Evolutionary conservation across 1,140 invertebrate genomes (phyloP).

Genomic region (Tetramorium alpestre): DNA sequence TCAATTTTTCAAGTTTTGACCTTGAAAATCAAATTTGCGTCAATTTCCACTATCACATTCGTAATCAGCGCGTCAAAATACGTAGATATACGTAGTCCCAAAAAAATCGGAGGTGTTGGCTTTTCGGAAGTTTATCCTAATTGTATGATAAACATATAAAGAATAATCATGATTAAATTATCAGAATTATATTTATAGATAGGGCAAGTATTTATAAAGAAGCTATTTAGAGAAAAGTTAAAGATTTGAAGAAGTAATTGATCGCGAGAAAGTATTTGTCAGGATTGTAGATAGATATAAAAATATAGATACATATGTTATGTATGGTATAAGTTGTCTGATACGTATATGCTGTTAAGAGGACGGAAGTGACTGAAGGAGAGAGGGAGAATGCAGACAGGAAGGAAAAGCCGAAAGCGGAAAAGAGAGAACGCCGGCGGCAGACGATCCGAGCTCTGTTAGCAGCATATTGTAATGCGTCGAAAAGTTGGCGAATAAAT

Average conservation of each 20-base stretch:
- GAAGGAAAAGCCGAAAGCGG: conserved; percentile 11
- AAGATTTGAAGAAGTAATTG: not conserved
- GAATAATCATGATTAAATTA: not conserved
- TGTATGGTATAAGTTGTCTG: not conserved
- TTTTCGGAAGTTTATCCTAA: too few species aligned
- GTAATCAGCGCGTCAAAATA: too few species aligned
- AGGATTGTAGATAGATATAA: not conserved
- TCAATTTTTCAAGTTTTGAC: too few species aligned
- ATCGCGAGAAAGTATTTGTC: conserved; percentile 2
- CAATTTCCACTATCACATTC: too few species aligned
- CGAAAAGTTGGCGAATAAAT: conserved; percentile 86
- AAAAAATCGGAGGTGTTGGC: too few species aligned
- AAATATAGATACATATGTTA: not conserved
- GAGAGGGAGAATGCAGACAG: conserved; percentile 3
- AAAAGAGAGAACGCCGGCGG: conserved; percentile 50
- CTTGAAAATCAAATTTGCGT: too few species aligned
- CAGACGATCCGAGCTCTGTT: conserved; percentile 80
- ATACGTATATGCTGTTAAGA: not conserved
- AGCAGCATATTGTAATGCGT: conserved; percentile 86
- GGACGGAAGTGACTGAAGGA: conserved; percentile 12
- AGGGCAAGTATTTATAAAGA: not conserved
- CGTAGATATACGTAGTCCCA: too few species aligned
- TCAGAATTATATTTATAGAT: not conserved
- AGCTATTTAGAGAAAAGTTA: not conserved
- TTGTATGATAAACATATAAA: not conserved